Conservation (phyloP, 2,113 vertebrate genomes). For the Campylomormyrus numenius region DNA sequence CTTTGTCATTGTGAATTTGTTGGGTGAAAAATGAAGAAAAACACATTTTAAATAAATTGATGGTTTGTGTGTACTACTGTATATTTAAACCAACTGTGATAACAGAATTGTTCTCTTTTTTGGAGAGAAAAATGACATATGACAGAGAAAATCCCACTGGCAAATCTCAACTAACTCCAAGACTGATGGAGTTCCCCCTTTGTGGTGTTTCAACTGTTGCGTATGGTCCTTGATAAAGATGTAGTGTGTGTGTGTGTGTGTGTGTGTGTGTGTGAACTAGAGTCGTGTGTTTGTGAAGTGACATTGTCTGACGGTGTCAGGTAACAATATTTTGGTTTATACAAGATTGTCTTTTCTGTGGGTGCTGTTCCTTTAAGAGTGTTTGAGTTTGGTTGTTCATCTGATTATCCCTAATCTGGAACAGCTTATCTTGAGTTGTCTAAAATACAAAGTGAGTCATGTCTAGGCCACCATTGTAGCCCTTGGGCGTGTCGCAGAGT, state of each 20-base stretch:
- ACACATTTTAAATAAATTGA: not conserved
- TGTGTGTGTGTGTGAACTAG: not conserved
- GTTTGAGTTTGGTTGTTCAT: not conserved
- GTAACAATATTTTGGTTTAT: not conserved
- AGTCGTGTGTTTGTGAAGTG: not conserved
- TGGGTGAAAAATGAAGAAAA: not conserved
- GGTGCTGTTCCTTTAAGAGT: not conserved
- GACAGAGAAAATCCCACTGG: not conserved
- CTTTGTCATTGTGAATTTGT: not conserved
- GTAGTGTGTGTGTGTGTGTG: not conserved
- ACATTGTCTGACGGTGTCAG: not conserved
- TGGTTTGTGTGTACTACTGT: not conserved
- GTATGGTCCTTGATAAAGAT: not conserved
- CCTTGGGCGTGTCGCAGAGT: not conserved
- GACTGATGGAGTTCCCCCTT: not conserved
- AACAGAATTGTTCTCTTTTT: not conserved
- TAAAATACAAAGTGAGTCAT: not conserved
- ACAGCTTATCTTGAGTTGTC: not conserved
- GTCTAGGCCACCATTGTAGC: not conserved
- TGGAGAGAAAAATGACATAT: not conserved
- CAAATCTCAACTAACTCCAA: not conserved
- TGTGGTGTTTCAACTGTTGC: not conserved
- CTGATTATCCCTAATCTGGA: not conserved
- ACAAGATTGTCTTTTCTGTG: not conserved
- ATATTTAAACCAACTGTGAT: not conserved